phyloP scores from a whole-genome alignment of 2,797 vertebrate genomes.

The Cichlasoma orientale region DNA sequence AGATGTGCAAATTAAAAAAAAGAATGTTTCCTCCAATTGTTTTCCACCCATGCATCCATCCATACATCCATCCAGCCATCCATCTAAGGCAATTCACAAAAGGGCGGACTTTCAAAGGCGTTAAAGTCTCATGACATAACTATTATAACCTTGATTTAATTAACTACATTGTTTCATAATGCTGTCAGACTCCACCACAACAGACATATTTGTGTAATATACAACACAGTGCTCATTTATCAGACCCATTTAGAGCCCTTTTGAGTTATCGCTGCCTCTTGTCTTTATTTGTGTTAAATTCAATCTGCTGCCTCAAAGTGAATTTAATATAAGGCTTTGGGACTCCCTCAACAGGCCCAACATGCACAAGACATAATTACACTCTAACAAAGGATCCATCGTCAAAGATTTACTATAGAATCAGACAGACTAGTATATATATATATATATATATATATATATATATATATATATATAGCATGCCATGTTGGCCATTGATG shows the following conservation, averaged over 20 bases:
- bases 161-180: conserved; percentile 50
- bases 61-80: background rate
- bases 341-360: conserved; percentile 48
- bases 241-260: conserved; percentile 49
- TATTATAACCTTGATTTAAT: conserved; percentile 53
- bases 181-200: conserved; percentile 45
- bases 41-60: background rate
- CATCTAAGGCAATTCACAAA: conserved; percentile 8
- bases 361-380: conserved; percentile 60
- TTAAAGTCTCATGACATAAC: conserved; percentile 37
- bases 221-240: conserved; percentile 47
- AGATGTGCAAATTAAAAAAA: conserved; percentile 7
- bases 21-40: background rate
- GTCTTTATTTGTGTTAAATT: conserved; percentile 67
- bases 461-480: background rate
- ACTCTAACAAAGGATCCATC: conserved; percentile 53
- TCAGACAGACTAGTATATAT: background rate
- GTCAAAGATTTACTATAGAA: conserved; percentile 47
- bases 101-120: conserved; percentile 22
- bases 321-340: conserved; percentile 62
- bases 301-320: conserved; percentile 62
- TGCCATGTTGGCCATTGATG: background rate
- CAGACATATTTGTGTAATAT: conserved; percentile 38
- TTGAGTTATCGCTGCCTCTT: conserved; percentile 61
- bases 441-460: no score